These are phyloP conservation scores for Potamarius usumacintae DNA, from an alignment of 2,113 vertebrate genomes.

Conservation along the genomic window DNA sequence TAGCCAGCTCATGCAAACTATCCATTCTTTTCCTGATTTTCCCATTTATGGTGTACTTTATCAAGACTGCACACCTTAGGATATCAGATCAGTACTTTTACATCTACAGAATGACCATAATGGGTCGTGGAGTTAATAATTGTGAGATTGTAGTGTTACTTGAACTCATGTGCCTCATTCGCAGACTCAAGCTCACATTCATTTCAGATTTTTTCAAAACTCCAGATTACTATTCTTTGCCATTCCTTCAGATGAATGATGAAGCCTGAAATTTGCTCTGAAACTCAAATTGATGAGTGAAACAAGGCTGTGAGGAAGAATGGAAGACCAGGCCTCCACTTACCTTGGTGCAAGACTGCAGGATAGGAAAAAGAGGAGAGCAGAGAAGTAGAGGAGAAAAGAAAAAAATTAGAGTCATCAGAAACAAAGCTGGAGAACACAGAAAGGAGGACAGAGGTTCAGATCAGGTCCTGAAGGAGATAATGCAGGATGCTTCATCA, in stretches of 20 bases:
- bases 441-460: slow-evolving; percentile 15
- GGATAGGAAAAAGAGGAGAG: slow-evolving; percentile 68
- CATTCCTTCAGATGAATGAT: neutral
- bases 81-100: neutral
- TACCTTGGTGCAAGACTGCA: slow-evolving; percentile 92
- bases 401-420: slow-evolving; percentile 18
- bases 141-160: neutral
- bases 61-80: neutral
- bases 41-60: neutral
- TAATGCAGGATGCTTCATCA: slow-evolving; percentile 65
- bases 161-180: neutral
- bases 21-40: neutral
- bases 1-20: neutral
- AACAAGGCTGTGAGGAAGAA: neutral
- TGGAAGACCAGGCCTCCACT: slow-evolving; percentile 45
- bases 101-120: neutral
- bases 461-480: slow-evolving; percentile 54
- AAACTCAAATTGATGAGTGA: neutral
- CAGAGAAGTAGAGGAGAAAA: slow-evolving; percentile 53
- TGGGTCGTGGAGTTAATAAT: neutral
- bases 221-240: neutral
- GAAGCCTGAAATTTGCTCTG: neutral
- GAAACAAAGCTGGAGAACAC: slow-evolving; percentile 7
- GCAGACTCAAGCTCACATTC: neutral
- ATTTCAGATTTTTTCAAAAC: neutral